A percentile compares a stretch with the other conserved stretches of the same genome.
Evolutionary conservation across 2,113 vertebrate genomes (phyloP).

Genomic region (Gymnobelideus leadbeateri): DNA sequence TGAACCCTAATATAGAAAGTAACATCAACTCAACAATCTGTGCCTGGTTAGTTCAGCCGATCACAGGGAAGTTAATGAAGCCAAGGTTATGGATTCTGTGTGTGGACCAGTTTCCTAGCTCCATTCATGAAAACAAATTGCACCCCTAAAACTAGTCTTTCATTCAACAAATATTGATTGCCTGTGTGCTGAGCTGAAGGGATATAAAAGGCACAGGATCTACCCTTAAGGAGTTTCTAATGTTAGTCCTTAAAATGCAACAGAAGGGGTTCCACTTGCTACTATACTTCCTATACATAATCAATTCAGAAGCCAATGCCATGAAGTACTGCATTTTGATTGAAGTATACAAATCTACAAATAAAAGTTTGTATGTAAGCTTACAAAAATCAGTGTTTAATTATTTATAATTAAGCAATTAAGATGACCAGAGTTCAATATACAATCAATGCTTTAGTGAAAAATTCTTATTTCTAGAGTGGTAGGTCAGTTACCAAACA

Average conservation of each 20-base stretch:
- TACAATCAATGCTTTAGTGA: not conserved
- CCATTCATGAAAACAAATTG: not conserved
- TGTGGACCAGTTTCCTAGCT: not conserved
- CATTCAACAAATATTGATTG: too few relatives aligned
- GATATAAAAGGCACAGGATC: not conserved
- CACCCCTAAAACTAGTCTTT: not conserved
- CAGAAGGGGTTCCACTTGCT: slow-evolving; percentile 9
- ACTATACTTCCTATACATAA: slow-evolving; percentile 6
- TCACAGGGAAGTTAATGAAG: slow-evolving; percentile 18
- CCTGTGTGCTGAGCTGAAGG: not conserved
- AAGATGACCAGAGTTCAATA: not conserved
- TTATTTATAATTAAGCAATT: slow-evolving; percentile 6
- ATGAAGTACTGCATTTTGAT: slow-evolving; percentile 32
- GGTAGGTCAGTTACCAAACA: slow-evolving; percentile 15
- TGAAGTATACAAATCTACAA: not conserved
- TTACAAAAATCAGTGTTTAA: slow-evolving; percentile 21
- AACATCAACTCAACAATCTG: not conserved
- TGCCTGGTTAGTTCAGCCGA: not conserved
- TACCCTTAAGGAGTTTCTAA: not conserved
- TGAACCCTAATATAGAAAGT: not conserved
- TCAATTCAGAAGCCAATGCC: slow-evolving; percentile 53
- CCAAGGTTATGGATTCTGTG: not conserved
- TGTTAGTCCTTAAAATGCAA: not conserved
- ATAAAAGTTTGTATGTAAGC: not conserved
- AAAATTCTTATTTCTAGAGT: slow-evolving; percentile 21